Conservation (phyloP, 2,888 invertebrate genomes). For the Hydraecia micacea region DNA sequence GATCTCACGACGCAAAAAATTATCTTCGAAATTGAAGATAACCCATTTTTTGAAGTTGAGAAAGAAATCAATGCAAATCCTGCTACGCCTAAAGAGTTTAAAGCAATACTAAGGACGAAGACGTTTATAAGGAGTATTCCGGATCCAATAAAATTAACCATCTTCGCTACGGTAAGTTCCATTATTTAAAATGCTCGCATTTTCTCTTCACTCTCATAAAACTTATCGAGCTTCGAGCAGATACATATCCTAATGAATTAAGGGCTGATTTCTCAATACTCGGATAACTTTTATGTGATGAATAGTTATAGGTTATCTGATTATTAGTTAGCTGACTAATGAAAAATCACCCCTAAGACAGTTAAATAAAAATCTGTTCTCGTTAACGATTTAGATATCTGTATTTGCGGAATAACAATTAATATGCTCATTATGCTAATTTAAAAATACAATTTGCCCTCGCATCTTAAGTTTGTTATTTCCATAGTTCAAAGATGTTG, state of each 20-base stretch:
- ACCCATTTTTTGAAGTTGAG: constrained; percentile 80
- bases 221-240: not conserved
- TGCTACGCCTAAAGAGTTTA: constrained; percentile 78
- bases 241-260: not conserved
- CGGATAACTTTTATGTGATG: not conserved
- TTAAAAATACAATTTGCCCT: not conserved
- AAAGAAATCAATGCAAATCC: constrained; percentile 67
- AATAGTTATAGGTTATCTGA: no score
- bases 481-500: not conserved
- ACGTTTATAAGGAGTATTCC: constrained; percentile 80
- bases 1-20: constrained; percentile 88
- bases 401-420: not conserved
- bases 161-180: constrained; percentile 84
- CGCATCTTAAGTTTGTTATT: not conserved
- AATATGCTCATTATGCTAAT: not conserved
- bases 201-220: not conserved
- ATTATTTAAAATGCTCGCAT: not conserved
- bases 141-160: constrained; percentile 76
- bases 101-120: constrained; percentile 78
- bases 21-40: constrained; percentile 80
- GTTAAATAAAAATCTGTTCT: not conserved
- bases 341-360: no score
- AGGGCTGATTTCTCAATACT: not conserved
- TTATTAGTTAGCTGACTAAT: no score
- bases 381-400: not conserved